Evolutionary conservation across 1,140 invertebrate genomes (phyloP).

Genomic region (Lerema accius): DNA sequence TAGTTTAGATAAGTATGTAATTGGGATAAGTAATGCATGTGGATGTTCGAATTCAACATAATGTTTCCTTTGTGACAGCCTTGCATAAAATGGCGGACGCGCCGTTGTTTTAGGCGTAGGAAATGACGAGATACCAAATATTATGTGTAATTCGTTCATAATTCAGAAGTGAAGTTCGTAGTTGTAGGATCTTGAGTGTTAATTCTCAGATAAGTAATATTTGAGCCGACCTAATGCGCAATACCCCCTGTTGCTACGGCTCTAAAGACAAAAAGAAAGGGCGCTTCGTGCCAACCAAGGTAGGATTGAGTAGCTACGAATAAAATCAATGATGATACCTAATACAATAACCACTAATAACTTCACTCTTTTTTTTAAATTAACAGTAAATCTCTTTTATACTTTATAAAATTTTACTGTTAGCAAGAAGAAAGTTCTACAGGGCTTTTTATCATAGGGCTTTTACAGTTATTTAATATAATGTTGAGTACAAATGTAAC

Average conservation of each 20-base stretch:
- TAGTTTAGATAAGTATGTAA: slow-evolving; percentile 29
- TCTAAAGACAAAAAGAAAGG: slow-evolving; percentile 1
- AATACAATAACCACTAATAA: no score
- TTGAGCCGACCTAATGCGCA: slow-evolving; percentile 12
- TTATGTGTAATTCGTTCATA: no score
- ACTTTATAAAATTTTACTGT: no score
- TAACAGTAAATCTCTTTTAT: no score
- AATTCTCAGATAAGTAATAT: slow-evolving; percentile 8
- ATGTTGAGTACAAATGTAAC: no score
- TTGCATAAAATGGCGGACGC: slow-evolving; percentile 53
- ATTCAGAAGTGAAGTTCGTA: slow-evolving; percentile 1
- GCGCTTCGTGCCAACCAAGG: slow-evolving; percentile 9
- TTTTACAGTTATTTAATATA: no score
- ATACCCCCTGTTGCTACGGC: slow-evolving; percentile 11
- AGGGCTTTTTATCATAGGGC: no score
- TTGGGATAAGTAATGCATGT: slow-evolving; percentile 1
- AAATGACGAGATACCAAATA: not conserved
- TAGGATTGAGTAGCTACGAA: not conserved
- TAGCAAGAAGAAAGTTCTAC: no score
- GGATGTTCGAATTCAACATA: slow-evolving; percentile 2
- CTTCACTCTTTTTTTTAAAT: no score
- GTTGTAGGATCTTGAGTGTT: not conserved
- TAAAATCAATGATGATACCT: not conserved
- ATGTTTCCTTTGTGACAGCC: slow-evolving; percentile 1
- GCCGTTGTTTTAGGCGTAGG: not conserved